A percentile compares a stretch with the other conserved stretches of the same genome.
Evolutionary conservation across 2,888 invertebrate genomes (phyloP).

Genomic region (Carterocephalus palaemon): DNA sequence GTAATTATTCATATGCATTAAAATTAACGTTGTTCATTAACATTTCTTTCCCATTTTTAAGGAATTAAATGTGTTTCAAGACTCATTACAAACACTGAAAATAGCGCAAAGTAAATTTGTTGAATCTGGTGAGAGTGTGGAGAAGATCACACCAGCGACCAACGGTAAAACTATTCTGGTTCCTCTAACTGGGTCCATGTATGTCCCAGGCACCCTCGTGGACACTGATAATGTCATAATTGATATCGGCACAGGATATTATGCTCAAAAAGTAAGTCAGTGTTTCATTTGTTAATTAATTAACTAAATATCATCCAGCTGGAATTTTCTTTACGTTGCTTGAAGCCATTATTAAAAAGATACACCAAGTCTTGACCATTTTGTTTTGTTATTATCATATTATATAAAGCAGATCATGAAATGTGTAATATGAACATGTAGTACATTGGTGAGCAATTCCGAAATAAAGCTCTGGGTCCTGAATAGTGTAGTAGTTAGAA

Average conservation of each 20-base stretch:
- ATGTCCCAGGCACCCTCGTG: constrained; percentile 93
- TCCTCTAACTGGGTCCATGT: constrained; percentile 98
- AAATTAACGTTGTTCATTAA: constrained; percentile 3
- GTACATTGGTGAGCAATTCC: no score
- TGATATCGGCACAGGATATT: constrained; percentile 98
- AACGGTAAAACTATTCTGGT: constrained; percentile 93
- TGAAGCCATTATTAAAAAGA: no score
- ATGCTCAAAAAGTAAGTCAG: constrained; percentile 92
- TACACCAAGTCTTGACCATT: no score
- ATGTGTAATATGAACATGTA: no score
- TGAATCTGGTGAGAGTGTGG: constrained; percentile 90
- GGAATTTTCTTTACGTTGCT: no score
- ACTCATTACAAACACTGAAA: constrained; percentile 92
- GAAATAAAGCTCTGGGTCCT: no score
- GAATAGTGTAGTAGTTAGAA: no score
- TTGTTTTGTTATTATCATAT: no score
- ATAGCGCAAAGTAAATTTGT: constrained; percentile 94
- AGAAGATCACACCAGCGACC: constrained; percentile 86
- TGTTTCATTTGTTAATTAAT: no score
- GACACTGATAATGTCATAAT: constrained; percentile 93
- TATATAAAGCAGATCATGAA: no score
- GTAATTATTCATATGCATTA: constrained; percentile 1
- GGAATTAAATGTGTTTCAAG: constrained; percentile 93
- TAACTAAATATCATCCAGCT: no score
- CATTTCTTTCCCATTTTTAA: constrained; percentile 52